A percentile compares a stretch with the other conserved stretches of the same genome.
phyloP scores from a whole-genome alignment of 2,888 invertebrate species.

The Aspidiotus rigidus region DNA sequence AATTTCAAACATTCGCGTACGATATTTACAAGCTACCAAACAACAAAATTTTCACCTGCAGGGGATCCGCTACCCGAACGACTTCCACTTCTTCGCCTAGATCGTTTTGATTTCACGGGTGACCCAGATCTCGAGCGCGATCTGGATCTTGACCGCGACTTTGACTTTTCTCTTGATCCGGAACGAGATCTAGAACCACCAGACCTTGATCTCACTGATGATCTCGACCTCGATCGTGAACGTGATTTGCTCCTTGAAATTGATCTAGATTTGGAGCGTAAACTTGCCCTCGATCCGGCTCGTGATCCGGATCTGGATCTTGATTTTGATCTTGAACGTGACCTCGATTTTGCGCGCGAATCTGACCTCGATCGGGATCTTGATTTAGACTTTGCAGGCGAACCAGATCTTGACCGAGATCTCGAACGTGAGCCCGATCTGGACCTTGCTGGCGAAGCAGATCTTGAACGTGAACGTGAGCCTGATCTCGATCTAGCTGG shows the following conservation, averaged over 20 bases:
- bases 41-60: slow-evolving; percentile 17
- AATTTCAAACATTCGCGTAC: background rate
- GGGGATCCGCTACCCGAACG: slow-evolving; percentile 16
- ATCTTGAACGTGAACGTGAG: slow-evolving; percentile 41
- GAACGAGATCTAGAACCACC: slow-evolving; percentile 38
- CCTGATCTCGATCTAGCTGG: slow-evolving; percentile 38
- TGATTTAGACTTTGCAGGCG: slow-evolving; percentile 41
- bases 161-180: slow-evolving; percentile 37
- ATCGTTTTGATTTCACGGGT: too few relatives aligned
- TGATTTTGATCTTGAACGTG: slow-evolving; percentile 14
- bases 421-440: slow-evolving; percentile 39
- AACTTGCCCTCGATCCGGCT: slow-evolving; percentile 35
- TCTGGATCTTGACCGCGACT: slow-evolving; percentile 38
- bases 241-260: slow-evolving; percentile 10
- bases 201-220: slow-evolving; percentile 38
- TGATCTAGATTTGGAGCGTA: slow-evolving; percentile 39
- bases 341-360: slow-evolving; percentile 38
- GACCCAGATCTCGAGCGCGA: slow-evolving; percentile 19
- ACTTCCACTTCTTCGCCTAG: background rate
- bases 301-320: slow-evolving; percentile 18
- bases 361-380: slow-evolving; percentile 39
- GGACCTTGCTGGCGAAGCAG: slow-evolving; percentile 38
- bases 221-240: slow-evolving; percentile 35
- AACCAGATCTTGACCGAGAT: slow-evolving; percentile 36
- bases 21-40: background rate